phyloP scores from a whole-genome alignment of 2,888 invertebrate genomes.

The Dexiosoma caninum region DNA sequence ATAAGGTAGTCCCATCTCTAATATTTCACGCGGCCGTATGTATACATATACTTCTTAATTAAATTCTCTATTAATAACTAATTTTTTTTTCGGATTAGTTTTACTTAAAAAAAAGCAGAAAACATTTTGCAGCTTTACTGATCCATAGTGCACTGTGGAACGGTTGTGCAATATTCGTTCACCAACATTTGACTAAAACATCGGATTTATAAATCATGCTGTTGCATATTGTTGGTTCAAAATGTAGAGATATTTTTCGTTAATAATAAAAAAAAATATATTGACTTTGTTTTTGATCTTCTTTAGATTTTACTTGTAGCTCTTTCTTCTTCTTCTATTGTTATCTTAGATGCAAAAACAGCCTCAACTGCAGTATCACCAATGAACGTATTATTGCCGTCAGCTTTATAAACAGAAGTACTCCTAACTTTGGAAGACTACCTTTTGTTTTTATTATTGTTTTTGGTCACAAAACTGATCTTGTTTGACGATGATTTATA shows the following conservation, averaged over 20 bases:
- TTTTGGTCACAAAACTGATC: slow-evolving; percentile 46
- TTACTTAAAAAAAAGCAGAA: no score
- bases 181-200: slow-evolving; percentile 53
- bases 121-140: no score
- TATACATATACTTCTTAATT: no score
- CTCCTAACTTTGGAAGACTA: slow-evolving; percentile 37
- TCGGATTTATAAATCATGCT: slow-evolving; percentile 66
- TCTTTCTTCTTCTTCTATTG: not conserved
- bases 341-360: slow-evolving; percentile 36
- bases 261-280: not conserved
- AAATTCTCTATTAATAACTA: no score
- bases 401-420: slow-evolving; percentile 39
- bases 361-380: slow-evolving; percentile 49
- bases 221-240: slow-evolving; percentile 59
- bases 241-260: slow-evolving; percentile 15
- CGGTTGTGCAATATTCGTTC: slow-evolving; percentile 53
- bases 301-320: slow-evolving; percentile 59
- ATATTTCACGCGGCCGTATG: no score
- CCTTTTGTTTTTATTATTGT: not conserved
- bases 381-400: slow-evolving; percentile 57
- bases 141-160: not conserved
- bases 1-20: no score
- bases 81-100: no score
- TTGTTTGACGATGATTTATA: slow-evolving; percentile 63
- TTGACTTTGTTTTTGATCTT: slow-evolving; percentile 44